phyloP scores from a whole-genome alignment of 2,888 invertebrate species.

The Dioctria rufipes region DNA sequence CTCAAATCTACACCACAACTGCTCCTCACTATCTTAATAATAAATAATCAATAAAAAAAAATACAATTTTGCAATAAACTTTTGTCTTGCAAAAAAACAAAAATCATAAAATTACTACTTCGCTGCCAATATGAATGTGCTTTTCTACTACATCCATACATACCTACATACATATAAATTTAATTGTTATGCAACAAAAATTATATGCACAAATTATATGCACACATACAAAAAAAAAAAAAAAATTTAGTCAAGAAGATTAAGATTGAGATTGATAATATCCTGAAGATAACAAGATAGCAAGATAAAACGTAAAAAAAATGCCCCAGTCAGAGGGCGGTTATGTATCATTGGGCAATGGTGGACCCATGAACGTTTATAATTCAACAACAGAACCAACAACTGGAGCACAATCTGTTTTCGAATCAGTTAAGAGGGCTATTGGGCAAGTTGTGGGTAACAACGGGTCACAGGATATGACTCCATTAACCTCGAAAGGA shows the following conservation, averaged over 20 bases:
- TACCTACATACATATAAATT: neutral
- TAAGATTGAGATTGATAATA: constrained; percentile 1
- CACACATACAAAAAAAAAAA: neutral
- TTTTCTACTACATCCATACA: neutral
- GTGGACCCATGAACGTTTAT: constrained; percentile 67
- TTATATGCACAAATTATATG: neutral
- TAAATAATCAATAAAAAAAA: constrained; percentile 12
- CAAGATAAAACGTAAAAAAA: constrained; percentile 53
- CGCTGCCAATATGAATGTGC: too few species aligned
- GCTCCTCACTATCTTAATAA: constrained; percentile 42
- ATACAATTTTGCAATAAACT: neutral
- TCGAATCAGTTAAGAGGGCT: constrained; percentile 70
- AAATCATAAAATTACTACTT: neutral
- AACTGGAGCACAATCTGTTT: constrained; percentile 69
- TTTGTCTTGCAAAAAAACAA: neutral
- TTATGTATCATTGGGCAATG: constrained; percentile 69
- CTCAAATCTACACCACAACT: constrained; percentile 48
- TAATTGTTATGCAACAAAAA: constrained; percentile 33
- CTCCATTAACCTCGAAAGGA: constrained; percentile 67
- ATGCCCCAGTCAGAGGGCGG: constrained; percentile 72
- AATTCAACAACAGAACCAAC: constrained; percentile 71
- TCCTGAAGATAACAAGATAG: constrained; percentile 11
- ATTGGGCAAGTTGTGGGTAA: constrained; percentile 70
- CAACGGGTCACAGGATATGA: constrained; percentile 65
- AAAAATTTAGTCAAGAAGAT: neutral